A percentile compares a stretch with the other conserved stretches of the same genome.
Conservation (phyloP, 2,888 invertebrate genomes). For the Brenthis ino region DNA sequence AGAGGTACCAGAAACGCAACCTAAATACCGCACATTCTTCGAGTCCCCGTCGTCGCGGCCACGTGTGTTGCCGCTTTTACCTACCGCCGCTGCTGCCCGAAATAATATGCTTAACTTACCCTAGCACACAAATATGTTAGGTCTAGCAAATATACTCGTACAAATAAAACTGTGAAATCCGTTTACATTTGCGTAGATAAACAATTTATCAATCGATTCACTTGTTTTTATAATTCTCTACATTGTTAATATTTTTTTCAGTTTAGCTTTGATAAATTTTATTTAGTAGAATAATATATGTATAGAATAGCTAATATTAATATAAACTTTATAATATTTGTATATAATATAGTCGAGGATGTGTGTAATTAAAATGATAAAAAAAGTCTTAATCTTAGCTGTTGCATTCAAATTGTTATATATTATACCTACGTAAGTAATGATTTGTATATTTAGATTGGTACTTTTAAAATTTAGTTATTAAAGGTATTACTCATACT, state of each 20-base stretch:
- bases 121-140: slow-evolving; percentile 34
- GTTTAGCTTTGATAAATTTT: neutral
- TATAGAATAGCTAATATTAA: no score
- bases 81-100: slow-evolving; percentile 63
- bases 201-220: slow-evolving; percentile 3
- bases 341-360: no score
- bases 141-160: slow-evolving; percentile 34
- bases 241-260: neutral
- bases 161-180: slow-evolving; percentile 24
- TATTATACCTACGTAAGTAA: no score
- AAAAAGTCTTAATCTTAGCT: no score
- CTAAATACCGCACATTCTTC: slow-evolving; percentile 80
- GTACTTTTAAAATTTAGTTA: neutral
- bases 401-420: no score
- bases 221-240: slow-evolving; percentile 1
- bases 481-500: slow-evolving; percentile 26
- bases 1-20: slow-evolving; percentile 80
- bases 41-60: slow-evolving; percentile 65
- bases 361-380: no score
- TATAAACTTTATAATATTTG: no score
- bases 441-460: neutral
- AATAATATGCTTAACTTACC: slow-evolving; percentile 43
- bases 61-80: slow-evolving; percentile 72
- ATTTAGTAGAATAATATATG: no score
- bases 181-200: slow-evolving; percentile 1